Base-by-base conservation (phyloP, 2,113 vertebrate genomes). In the Tachuris rubrigastra region DNA sequence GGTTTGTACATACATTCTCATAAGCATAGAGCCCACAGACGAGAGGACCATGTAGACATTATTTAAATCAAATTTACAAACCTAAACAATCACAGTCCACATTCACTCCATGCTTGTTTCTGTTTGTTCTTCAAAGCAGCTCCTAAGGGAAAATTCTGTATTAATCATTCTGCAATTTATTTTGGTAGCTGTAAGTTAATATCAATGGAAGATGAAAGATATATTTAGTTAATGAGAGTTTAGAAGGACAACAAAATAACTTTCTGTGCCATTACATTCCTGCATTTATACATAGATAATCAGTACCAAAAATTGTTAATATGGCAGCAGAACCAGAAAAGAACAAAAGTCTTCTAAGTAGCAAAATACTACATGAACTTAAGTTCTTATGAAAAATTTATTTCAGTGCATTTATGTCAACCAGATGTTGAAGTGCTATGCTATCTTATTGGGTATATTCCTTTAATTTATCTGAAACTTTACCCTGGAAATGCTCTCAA, bases 361-460 rank as follows among this genome's bases (percentile, higher is more conserved):
- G 52, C 52, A 75, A 89, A 94, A 77, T 42, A 87, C 49, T 24
- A 59, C 47, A 33, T 18, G 35, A 74, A 37, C 47, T 77, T 3
- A 59, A 91, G 37, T 77, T 81, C 73, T 42, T 87, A 47, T 27
- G 59, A 80, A 91, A 87, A 82, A 75, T 71, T 47, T 60, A 83
- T 76, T 72, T 84, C 55, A 46, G 37, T 77, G 55, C 41, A 24
- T 77, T 84, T 77, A 10, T 75, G 79, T 82, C 78, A 91, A 60
- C 16, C 22, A 78, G 78, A 21, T 0, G 0, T n/a, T 71, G 81
- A 75, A 63, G 24, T 67, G 46, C 72, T 0, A 0, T 62, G n/a
- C 79, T 85, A 8, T 33, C 37, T 80, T 77, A 41, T 0, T n/a
- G 27, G 20, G 11, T 53, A 21, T 56, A 37, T 75, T 69, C 31